Evolutionary conservation across 2,888 invertebrate genomes (phyloP).

Genomic region (Trissonchulus latispiculum): DNA sequence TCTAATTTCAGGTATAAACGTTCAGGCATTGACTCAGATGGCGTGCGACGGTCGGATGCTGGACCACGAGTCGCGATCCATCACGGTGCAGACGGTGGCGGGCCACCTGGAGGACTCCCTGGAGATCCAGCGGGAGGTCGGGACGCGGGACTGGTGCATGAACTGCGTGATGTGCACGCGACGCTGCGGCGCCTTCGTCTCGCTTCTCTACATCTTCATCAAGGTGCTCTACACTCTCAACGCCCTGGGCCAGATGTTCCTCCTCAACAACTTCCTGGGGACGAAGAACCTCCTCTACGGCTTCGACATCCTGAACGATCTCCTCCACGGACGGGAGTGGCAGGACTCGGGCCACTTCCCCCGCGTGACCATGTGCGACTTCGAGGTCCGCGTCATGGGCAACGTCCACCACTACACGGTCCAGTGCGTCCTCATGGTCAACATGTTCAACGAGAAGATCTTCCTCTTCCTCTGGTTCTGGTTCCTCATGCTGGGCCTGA

Average conservation of each 20-base stretch:
- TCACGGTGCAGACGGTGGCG: slow-evolving; percentile 11
- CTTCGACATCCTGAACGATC: slow-evolving; percentile 43
- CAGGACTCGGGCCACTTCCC: slow-evolving; percentile 44
- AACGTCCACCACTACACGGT: slow-evolving; percentile 45
- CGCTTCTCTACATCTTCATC: slow-evolving; percentile 37
- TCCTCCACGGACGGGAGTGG: slow-evolving; percentile 43
- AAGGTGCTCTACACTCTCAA: slow-evolving; percentile 43
- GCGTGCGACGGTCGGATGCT: slow-evolving; percentile 15
- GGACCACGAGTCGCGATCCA: slow-evolving; percentile 3
- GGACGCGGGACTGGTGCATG: neutral
- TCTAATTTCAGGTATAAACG: slow-evolving; percentile 18
- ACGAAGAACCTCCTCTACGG: slow-evolving; percentile 45
- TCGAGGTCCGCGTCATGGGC: slow-evolving; percentile 47
- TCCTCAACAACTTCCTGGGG: slow-evolving; percentile 44
- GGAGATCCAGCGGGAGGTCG: slow-evolving; percentile 10
- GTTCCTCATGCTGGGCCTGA: slow-evolving; percentile 44
- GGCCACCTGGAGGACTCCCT: slow-evolving; percentile 17
- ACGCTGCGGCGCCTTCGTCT: slow-evolving; percentile 11
- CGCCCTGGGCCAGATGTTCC: slow-evolving; percentile 43
- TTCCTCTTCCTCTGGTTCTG: slow-evolving; percentile 43
- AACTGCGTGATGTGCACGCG: slow-evolving; percentile 7
- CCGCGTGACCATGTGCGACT: slow-evolving; percentile 46
- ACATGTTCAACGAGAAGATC: slow-evolving; percentile 37
- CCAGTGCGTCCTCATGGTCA: slow-evolving; percentile 44
- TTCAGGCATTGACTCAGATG: slow-evolving; percentile 17